A percentile compares a stretch with the other conserved stretches of the same genome.
Evolutionary conservation across 2,888 invertebrate genomes (phyloP).

Genomic region (Calameuta filiformis): DNA sequence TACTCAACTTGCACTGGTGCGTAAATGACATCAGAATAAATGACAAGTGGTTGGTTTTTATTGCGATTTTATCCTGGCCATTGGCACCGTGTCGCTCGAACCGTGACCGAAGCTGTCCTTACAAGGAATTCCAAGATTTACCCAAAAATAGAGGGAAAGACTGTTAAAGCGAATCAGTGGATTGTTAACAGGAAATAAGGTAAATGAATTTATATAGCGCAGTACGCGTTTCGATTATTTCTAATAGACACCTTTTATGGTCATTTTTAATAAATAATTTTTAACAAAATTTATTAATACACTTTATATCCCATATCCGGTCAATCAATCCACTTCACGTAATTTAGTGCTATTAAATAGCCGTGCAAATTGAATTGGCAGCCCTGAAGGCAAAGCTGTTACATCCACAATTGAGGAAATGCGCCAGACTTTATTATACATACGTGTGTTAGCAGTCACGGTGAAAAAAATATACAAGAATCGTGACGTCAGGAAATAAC

Average conservation of each 20-base stretch:
- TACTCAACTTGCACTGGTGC: constrained; percentile 3
- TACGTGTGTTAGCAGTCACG: neutral
- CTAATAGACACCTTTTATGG: neutral
- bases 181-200: too few relatives aligned
- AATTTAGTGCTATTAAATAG: neutral
- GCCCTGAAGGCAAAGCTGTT: too few relatives aligned
- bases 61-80: neutral
- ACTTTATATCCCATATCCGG: neutral
- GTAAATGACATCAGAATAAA: constrained; percentile 3
- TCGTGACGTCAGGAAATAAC: neutral
- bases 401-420: too few relatives aligned
- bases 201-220: neutral
- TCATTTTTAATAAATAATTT: too few relatives aligned
- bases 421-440: neutral
- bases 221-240: neutral
- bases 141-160: neutral
- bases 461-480: neutral
- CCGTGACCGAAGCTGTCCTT: neutral
- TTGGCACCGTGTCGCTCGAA: constrained; percentile 6
- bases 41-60: neutral
- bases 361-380: neutral
- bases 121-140: neutral
- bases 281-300: neutral
- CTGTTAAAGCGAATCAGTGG: neutral
- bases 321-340: too few relatives aligned